Percentiles rank a stretch among this genome's conserved stretches.
These are phyloP conservation scores for Heliconius charithonia DNA, from an alignment of 2,888 invertebrate species.

Conservation along the genomic window DNA sequence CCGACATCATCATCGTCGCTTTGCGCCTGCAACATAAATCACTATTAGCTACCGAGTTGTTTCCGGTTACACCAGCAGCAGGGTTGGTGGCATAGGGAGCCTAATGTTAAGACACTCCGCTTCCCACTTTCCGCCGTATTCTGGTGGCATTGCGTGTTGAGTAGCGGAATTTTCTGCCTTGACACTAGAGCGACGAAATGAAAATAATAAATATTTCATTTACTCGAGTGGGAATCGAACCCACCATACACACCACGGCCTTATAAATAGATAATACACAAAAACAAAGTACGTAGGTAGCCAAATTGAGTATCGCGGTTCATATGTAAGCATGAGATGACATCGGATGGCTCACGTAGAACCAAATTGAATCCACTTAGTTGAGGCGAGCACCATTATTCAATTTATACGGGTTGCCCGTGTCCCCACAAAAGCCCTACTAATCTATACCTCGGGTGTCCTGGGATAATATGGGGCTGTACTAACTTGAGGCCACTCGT, in stretches of 20 bases:
- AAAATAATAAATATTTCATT: too few relatives aligned
- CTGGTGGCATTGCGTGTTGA: too few relatives aligned
- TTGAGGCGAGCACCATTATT: conserved; percentile 73
- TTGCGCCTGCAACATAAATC: conserved; percentile 89
- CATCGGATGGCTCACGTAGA: conserved; percentile 61
- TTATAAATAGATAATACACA: conserved; percentile 4
- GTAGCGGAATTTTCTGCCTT: too few relatives aligned
- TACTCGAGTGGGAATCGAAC: too few relatives aligned
- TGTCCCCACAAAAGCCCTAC: conserved; percentile 61
- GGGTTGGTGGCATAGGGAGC: too few relatives aligned
- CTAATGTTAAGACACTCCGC: too few relatives aligned
- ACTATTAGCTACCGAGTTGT: not conserved
- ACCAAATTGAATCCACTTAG: conserved; percentile 77
- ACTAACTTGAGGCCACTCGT: conserved; percentile 20
- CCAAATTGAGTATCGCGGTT: conserved; percentile 39
- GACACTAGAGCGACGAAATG: too few relatives aligned
- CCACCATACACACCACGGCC: too few relatives aligned
- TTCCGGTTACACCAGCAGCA: not conserved
- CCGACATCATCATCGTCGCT: conserved; percentile 98
- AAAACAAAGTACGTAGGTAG: conserved; percentile 24
- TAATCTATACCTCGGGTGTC: conserved; percentile 52
- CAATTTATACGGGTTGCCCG: conserved; percentile 69
- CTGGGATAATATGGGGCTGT: conserved; percentile 37
- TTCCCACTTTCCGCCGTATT: too few relatives aligned
- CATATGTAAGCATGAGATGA: conserved; percentile 46